Evolutionary conservation across 2,888 invertebrate species (phyloP), one percentile per base, ranked within the genome.

Genomic region (Thalpophila matura): DNA sequence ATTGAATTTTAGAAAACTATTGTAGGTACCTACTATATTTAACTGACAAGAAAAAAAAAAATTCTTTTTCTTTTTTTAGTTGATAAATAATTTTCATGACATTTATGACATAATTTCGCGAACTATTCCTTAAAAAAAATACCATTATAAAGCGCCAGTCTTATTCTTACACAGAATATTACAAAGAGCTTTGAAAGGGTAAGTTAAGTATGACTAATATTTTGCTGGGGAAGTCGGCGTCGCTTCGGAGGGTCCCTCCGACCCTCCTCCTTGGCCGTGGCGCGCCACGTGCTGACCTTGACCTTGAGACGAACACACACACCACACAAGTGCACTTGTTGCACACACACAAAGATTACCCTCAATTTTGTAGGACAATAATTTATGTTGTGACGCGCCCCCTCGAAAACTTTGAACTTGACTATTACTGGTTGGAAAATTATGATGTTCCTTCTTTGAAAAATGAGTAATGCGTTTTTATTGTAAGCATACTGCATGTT

Each of bases 211-310:
- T 73, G 70, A 80, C 60, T 70, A 70, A 77, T 58, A 61, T 51
- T 60, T 61, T 49, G 26, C 26, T 26, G 56, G 62, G 71, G 68
- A 77, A 62, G 58, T 47, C 55, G 50, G 47, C 27, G 67, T 75
- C 67, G 37, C 9, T 18, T 20, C 22, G 31, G 50, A 53, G 57
- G 66, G 66, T 69, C 65, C 63, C 74, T 50, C 65, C 62, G 35
- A 49, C 57, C 57, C 66, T 49, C 50, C 33, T 35, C 37, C 42
- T 29, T 40, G 45, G 46, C 40, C 49, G 70, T 55, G 43, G 18
- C 76, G 68, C 70, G 77, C 79, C 89, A 88, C 91, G 90, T 88
- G 89, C 81, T 86, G 77, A 80, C 89, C 90, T 86, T 91, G 90
- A 87, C 91, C 91, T 92, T 91, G 89, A 85, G 82, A 82, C 86